A percentile compares a stretch with the other conserved stretches of the same genome.
phyloP scores from a whole-genome alignment of 2,888 invertebrate genomes.

The Lottia scabra region DNA sequence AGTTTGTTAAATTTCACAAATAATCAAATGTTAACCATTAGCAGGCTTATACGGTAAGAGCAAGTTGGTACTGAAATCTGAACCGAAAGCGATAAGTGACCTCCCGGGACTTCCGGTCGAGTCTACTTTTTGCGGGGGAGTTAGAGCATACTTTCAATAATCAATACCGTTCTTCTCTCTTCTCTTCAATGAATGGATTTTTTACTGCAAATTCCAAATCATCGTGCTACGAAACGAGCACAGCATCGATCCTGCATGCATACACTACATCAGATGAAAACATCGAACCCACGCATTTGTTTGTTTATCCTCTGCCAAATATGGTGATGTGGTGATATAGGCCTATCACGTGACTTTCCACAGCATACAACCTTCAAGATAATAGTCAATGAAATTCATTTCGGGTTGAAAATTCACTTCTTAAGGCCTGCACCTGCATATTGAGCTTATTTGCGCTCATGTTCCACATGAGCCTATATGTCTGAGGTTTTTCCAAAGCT shows the following conservation, averaged over 20 bases:
- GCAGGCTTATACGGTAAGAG: constrained; percentile 2
- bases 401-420: too few relatives aligned
- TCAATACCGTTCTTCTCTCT: neutral
- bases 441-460: too few relatives aligned
- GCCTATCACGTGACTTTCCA: constrained; percentile 14
- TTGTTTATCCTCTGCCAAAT: constrained; percentile 25
- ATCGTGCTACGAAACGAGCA: constrained; percentile 11
- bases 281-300: constrained; percentile 11
- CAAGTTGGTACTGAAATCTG: constrained; percentile 15
- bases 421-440: too few relatives aligned
- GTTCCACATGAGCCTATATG: too few relatives aligned
- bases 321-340: constrained; percentile 17
- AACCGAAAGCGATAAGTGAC: constrained; percentile 26
- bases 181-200: too few relatives aligned
- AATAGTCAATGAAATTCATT: constrained; percentile 19
- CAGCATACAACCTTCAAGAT: neutral
- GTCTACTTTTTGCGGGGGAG: constrained; percentile 16
- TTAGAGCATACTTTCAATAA: neutral
- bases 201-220: constrained; percentile 8
- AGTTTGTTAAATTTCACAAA: neutral
- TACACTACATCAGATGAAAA: neutral
- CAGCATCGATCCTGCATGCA: neutral
- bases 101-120: constrained; percentile 33
- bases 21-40: neutral
- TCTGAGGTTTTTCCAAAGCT: too few relatives aligned